These are phyloP conservation scores for Caradrina kadenii DNA, from an alignment of 2,888 invertebrate species.

Conservation along the genomic window DNA sequence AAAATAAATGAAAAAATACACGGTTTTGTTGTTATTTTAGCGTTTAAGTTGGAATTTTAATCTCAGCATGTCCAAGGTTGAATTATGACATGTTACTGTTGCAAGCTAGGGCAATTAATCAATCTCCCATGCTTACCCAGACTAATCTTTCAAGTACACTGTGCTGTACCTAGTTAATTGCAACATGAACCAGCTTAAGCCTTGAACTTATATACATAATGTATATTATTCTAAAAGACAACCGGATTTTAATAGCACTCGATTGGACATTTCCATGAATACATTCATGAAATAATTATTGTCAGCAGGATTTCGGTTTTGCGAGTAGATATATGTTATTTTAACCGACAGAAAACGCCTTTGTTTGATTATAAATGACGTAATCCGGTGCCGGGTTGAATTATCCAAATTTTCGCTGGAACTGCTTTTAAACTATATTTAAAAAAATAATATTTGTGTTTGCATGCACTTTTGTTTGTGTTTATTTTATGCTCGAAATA, in stretches of 20 bases:
- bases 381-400: background rate
- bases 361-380: slow-evolving; percentile 5
- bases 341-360: slow-evolving; percentile 4
- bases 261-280: background rate
- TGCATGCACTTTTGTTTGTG: slow-evolving; percentile 1
- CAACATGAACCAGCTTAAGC: background rate
- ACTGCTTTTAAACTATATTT: slow-evolving; percentile 13
- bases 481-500: slow-evolving; percentile 1
- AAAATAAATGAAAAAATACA: background rate
- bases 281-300: background rate
- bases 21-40: background rate
- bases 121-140: background rate
- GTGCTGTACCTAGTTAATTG: background rate
- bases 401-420: slow-evolving; percentile 23
- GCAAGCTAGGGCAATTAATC: background rate
- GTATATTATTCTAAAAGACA: background rate
- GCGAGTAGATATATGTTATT: background rate
- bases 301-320: background rate
- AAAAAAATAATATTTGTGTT: background rate
- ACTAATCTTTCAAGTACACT: background rate
- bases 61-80: background rate
- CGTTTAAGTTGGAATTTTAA: background rate
- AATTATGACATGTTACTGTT: slow-evolving; percentile 2
- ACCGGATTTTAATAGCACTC: background rate
- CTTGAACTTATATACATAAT: background rate